Conservation (phyloP, 2,797 vertebrate species). For the Oreochromis mossambicus region DNA sequence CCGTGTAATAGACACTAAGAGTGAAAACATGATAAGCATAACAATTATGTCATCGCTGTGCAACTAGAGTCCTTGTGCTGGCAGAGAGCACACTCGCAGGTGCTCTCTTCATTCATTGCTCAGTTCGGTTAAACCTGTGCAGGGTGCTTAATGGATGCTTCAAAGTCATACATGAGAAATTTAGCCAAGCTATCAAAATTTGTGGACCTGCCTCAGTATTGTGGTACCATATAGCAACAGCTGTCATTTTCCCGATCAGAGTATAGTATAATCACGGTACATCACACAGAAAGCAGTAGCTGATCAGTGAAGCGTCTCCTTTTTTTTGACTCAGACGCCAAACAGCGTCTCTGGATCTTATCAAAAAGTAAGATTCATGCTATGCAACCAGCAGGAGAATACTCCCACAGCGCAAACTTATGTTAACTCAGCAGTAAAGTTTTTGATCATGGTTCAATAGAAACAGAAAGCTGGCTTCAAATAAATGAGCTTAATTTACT, state of each 20-base stretch:
- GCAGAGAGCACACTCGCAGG: background rate
- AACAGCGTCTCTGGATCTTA: background rate
- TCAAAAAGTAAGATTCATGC: background rate
- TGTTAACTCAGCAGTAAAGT: background rate
- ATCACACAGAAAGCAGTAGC: background rate
- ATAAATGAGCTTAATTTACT: background rate
- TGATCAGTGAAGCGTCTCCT: background rate
- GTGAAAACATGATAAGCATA: background rate
- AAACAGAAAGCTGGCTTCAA: background rate
- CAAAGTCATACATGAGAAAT: background rate
- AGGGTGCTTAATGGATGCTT: background rate
- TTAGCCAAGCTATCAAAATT: background rate
- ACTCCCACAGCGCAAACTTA: background rate
- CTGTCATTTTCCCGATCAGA: background rate
- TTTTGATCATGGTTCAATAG: background rate
- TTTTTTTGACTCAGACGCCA: background rate
- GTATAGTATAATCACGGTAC: background rate
- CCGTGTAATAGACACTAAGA: background rate
- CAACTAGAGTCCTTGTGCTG: background rate
- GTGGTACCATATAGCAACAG: background rate
- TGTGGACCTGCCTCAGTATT: background rate
- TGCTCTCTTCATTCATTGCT: background rate
- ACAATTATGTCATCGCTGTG: background rate
- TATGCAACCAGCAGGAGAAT: background rate
- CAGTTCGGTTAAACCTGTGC: background rate